phyloP scores from a whole-genome alignment of 2,888 invertebrate genomes.

The Agrypnus murinus region DNA sequence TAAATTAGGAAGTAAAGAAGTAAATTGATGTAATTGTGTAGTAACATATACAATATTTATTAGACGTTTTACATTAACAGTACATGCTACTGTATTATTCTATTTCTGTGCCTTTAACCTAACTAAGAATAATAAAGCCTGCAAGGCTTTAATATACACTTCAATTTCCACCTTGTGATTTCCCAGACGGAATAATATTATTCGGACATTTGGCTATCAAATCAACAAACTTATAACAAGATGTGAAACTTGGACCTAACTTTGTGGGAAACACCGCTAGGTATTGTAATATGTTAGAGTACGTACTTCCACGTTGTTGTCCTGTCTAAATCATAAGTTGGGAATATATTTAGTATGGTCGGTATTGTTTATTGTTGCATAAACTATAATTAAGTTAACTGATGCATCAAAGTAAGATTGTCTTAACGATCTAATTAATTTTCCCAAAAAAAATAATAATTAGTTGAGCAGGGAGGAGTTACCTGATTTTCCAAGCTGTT shows the following conservation, averaged over 20 bases:
- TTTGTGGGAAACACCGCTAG: constrained; percentile 26
- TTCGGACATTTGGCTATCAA: constrained; percentile 59
- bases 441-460: too few species aligned
- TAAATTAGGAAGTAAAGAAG: constrained; percentile 67
- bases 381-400: constrained; percentile 14
- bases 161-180: constrained; percentile 26
- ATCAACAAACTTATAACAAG: constrained; percentile 56
- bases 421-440: too few species aligned
- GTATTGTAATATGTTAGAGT: constrained; percentile 14
- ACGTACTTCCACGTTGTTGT: constrained; percentile 22
- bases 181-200: constrained; percentile 54
- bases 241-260: constrained; percentile 55
- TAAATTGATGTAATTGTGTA: constrained; percentile 36
- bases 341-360: background rate
- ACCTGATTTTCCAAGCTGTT: too few species aligned
- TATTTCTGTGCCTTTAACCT: background rate
- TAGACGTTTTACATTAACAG: background rate
- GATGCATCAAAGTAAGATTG: too few species aligned
- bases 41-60: constrained; percentile 15
- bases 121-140: background rate
- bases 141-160: background rate
- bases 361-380: background rate
- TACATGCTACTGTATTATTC: too few species aligned
- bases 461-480: too few species aligned
- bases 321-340: constrained; percentile 32